Evolutionary conservation across 2,797 vertebrate genomes (phyloP).

Genomic region (Phoebastria nigripes): DNA sequence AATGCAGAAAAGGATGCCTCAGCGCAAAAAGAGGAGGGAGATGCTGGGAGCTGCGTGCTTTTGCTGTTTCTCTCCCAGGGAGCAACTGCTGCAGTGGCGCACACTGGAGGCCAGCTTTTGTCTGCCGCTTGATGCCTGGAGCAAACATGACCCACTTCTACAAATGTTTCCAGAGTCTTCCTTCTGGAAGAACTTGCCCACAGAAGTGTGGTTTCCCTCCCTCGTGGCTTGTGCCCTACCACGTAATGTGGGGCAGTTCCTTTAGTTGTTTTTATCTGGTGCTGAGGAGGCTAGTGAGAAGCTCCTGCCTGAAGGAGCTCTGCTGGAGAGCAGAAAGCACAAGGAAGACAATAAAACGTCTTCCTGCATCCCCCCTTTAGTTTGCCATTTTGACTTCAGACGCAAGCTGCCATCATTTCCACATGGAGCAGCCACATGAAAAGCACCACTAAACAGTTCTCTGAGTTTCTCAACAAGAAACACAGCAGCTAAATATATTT

Average conservation of each 20-base stretch:
- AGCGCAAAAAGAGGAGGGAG: not conserved
- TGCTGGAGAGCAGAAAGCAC: slow-evolving; percentile 14
- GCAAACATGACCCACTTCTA: not conserved
- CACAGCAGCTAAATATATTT: slow-evolving; percentile 63
- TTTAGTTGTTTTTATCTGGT: not conserved
- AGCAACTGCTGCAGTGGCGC: not conserved
- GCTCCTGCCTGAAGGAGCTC: not conserved
- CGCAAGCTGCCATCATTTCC: not conserved
- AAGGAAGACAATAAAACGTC: slow-evolving; percentile 1
- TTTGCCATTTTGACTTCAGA: slow-evolving; percentile 32
- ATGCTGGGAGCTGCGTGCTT: not conserved
- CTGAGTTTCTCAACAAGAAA: slow-evolving; percentile 38
- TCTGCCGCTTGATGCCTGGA: not conserved
- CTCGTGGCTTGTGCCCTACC: not conserved
- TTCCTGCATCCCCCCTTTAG: not conserved
- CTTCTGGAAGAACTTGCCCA: not conserved
- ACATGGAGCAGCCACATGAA: slow-evolving; percentile 56
- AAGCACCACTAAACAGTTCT: slow-evolving; percentile 33
- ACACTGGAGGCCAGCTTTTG: not conserved
- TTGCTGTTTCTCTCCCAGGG: not conserved
- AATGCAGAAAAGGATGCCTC: not conserved
- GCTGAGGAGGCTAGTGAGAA: not conserved
- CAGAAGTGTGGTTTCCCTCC: not conserved
- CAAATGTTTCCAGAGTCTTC: not conserved
- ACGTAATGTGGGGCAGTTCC: not conserved